Conservation (phyloP, 2,888 invertebrate genomes). For the Catocala sponsa region DNA sequence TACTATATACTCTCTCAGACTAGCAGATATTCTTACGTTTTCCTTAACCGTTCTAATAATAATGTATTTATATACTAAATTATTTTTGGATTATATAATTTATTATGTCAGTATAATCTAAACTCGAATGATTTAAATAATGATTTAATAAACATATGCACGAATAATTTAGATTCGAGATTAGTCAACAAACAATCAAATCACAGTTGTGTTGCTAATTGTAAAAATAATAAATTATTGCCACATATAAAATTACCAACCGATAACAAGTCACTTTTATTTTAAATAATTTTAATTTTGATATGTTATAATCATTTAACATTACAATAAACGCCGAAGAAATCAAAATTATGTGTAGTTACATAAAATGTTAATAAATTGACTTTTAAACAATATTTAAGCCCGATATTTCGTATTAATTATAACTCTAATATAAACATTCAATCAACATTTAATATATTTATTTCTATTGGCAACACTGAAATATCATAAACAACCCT, state of each 20-base stretch:
- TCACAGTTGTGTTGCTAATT: not conserved
- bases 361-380: not conserved
- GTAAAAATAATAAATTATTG: constrained; percentile 1
- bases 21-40: too few species aligned
- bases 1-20: too few species aligned
- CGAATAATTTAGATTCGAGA: constrained; percentile 2
- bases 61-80: too few species aligned
- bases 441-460: constrained; percentile 6
- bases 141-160: too few species aligned
- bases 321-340: constrained; percentile 13
- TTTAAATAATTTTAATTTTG: too few species aligned
- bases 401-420: not conserved
- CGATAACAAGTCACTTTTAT: not conserved
- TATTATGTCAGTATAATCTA: too few species aligned
- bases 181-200: constrained; percentile 4
- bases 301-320: too few species aligned
- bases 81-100: too few species aligned
- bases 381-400: not conserved
- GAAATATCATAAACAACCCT: constrained; percentile 24
- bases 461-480: constrained; percentile 49
- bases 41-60: too few species aligned
- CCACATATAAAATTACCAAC: not conserved
- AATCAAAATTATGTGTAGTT: constrained; percentile 3
- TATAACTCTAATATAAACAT: not conserved
- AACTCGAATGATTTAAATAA: too few species aligned